Evolutionary conservation across 2,797 vertebrate species (phyloP).

Genomic region (Podarcis siculus): DNA sequence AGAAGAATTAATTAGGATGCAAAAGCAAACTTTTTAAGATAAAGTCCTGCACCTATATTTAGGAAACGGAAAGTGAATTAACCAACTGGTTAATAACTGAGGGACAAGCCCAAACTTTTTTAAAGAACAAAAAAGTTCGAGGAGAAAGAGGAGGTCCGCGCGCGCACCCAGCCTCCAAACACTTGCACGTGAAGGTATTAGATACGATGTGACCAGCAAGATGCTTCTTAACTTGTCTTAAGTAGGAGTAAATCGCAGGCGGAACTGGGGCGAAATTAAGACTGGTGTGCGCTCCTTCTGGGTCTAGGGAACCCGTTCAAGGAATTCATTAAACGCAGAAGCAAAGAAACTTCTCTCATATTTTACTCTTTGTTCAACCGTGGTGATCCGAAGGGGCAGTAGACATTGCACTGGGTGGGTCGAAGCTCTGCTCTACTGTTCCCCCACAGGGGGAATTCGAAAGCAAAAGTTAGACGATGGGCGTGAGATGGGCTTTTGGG

Average conservation of each 20-base stretch:
- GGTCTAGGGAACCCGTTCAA: slow-evolving; percentile 31
- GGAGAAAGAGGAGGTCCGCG: not conserved
- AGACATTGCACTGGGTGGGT: slow-evolving; percentile 20
- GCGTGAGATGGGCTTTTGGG: slow-evolving; percentile 34
- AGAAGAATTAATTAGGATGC: not conserved
- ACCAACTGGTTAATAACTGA: not conserved
- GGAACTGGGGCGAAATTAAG: not conserved
- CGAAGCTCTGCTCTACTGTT: slow-evolving; percentile 13
- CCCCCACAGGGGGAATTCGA: slow-evolving; percentile 29
- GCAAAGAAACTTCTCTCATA: slow-evolving; percentile 33
- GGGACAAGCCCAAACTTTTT: not conserved
- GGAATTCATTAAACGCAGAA: slow-evolving; percentile 15
- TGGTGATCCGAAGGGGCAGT: slow-evolving; percentile 9
- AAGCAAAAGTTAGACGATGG: slow-evolving; percentile 39
- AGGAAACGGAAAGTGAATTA: not conserved
- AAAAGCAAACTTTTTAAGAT: not conserved
- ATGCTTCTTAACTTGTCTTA: too few species aligned
- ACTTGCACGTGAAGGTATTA: not conserved
- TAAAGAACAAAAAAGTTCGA: not conserved
- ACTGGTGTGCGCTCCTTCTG: not conserved
- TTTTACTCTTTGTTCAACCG: slow-evolving; percentile 16
- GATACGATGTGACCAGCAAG: not conserved
- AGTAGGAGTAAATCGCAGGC: too few species aligned
- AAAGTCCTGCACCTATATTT: not conserved
- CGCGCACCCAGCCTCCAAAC: not conserved